phyloP scores from a whole-genome alignment of 2,113 vertebrate species.

The Oncorhynchus tshawytscha region DNA sequence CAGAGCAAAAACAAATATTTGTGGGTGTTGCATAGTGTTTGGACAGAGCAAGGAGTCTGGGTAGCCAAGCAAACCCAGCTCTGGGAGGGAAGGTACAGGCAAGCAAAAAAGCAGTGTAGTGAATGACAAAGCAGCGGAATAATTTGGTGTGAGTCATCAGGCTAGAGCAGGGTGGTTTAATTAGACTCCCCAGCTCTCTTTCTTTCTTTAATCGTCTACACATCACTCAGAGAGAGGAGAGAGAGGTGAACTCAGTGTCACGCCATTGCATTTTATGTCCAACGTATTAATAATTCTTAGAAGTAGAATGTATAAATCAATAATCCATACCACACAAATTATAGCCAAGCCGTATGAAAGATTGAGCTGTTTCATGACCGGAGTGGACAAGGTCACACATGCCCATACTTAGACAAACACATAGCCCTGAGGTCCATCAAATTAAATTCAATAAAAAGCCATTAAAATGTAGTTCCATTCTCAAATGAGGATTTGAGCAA shows the following conservation, averaged over 20 bases:
- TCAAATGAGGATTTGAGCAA: conserved; percentile 42
- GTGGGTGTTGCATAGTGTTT: too few species aligned
- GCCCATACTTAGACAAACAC: conserved; percentile 17
- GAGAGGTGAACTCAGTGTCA: not conserved
- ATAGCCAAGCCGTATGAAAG: not conserved
- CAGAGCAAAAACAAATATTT: too few species aligned
- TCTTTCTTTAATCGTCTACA: not conserved
- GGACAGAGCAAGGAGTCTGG: too few species aligned
- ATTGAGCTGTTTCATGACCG: conserved; percentile 25
- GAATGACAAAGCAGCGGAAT: too few species aligned
- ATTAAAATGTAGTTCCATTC: conserved; percentile 26
- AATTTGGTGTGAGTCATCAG: too few species aligned
- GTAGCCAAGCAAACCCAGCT: too few species aligned
- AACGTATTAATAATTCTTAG: conserved; percentile 39
- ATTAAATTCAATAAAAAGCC: conserved; percentile 37
- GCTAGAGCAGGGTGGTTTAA: too few species aligned
- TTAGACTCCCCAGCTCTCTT: not conserved
- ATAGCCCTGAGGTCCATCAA: conserved; percentile 40
- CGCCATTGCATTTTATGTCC: conserved; percentile 2
- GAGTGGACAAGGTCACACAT: conserved; percentile 42
- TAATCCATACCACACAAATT: conserved; percentile 36
- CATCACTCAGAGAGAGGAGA: conserved; percentile 4
- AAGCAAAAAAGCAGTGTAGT: too few species aligned
- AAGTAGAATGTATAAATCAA: conserved; percentile 42
- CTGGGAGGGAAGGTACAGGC: too few species aligned